Evolutionary conservation across 2,113 vertebrate species (phyloP), one percentile per base, ranked within the genome.

Genomic region (Podocnemis expansa): DNA sequence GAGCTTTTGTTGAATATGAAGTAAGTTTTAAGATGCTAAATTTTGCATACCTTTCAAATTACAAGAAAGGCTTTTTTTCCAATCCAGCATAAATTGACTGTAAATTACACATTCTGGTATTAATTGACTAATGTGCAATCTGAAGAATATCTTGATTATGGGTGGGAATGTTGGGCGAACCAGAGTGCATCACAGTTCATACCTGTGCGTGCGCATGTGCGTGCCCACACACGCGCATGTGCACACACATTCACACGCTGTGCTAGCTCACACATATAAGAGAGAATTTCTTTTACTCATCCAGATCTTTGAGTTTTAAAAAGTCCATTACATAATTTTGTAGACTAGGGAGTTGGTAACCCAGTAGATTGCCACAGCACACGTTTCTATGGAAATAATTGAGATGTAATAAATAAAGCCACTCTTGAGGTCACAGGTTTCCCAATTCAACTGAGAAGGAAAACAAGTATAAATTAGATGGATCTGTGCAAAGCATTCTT

Each of bases 361-460:
- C 56, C 85, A 87, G 91, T 95, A 94, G 97, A 96, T 97, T 91
- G 81, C 95, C 92, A 96, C 89, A 91, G 95, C 94, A 90, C 75
- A 90, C 11, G 98, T 98, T 98, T 98, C 98, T 98, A 98, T 98
- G 98, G 98, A 98, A 98, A 98, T 98, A 98, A 98, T 97, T 98
- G 98, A 98, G 97, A 97, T 97, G 97, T 97, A 98, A 98, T 98
- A 98, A 98, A 98, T 97, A 98, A 97, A 98, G 95, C 97, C 96
- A 63, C 96, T 98, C 96, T n/a, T 96, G 96, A 98, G 97, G 98
- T 98, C 98, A 98, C 96, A 98, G 97, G 97, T 97, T 97, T 97
- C 96, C 97, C 94, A 97, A 96, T 97, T 98, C 95, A 97, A 51
- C 97, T 80, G 93, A 97, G 96, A 96, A 97, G 95, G 91, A 97